Percentiles rank a stretch among this genome's conserved stretches.
phyloP scores from a whole-genome alignment of 2,797 vertebrate genomes.

The Microctenopoma stevenorrisi region DNA sequence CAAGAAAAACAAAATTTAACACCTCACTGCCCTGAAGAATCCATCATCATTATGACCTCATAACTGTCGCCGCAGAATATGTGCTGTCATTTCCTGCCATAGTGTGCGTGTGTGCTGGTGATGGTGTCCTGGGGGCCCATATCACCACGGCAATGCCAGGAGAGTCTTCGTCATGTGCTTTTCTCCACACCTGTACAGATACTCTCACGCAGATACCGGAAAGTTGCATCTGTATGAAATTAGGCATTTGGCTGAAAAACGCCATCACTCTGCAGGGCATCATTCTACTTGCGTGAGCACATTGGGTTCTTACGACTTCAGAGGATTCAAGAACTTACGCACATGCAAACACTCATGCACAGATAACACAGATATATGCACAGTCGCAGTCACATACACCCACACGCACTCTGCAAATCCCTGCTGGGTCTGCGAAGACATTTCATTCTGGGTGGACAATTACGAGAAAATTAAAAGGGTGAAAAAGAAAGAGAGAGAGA shows the following conservation, averaged over 20 bases:
- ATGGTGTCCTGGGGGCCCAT: neutral
- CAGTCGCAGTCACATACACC: slow-evolving; percentile 52
- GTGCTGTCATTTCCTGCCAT: slow-evolving; percentile 21
- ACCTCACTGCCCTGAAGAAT: slow-evolving; percentile 20
- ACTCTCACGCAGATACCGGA: slow-evolving; percentile 12
- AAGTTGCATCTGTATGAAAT: neutral
- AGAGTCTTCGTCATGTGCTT: slow-evolving; percentile 2
- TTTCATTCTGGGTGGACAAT: slow-evolving; percentile 38
- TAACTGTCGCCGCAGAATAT: slow-evolving; percentile 41
- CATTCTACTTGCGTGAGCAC: neutral
- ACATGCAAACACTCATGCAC: slow-evolving; percentile 34
- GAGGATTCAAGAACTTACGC: slow-evolving; percentile 29
- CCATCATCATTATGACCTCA: slow-evolving; percentile 57
- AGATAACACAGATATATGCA: slow-evolving; percentile 29
- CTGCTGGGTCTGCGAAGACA: slow-evolving; percentile 40
- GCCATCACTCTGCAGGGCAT: slow-evolving; percentile 14
- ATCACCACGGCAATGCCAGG: neutral
- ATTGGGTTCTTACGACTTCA: slow-evolving; percentile 21
- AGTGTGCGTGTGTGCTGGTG: neutral
- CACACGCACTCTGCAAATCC: slow-evolving; percentile 18
- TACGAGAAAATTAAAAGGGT: neutral
- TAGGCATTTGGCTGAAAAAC: neutral
- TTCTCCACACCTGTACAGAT: slow-evolving; percentile 10
- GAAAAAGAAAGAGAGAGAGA: neutral
- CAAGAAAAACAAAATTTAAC: slow-evolving; percentile 41